These are phyloP conservation scores for Eumeta japonica DNA, from an alignment of 1,140 invertebrate species.

Conservation along the genomic window DNA sequence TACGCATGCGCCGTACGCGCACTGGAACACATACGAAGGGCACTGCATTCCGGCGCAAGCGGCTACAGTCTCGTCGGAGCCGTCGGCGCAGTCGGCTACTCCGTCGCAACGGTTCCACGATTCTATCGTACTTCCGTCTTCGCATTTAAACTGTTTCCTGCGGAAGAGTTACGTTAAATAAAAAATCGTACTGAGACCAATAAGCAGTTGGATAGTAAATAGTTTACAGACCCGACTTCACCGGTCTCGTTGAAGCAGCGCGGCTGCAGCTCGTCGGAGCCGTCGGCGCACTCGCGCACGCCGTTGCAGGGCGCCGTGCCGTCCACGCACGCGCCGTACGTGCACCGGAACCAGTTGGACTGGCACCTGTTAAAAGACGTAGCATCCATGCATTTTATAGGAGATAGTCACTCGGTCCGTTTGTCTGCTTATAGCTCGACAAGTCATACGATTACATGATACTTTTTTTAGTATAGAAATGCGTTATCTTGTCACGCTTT, in stretches of 20 bases:
- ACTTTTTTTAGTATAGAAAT: no score
- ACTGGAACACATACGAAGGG: conserved; percentile 42
- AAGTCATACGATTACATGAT: no score
- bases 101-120: conserved; percentile 64
- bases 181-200: not conserved
- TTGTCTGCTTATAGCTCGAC: no score
- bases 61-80: conserved; percentile 59
- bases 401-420: no score
- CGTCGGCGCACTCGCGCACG: conserved; percentile 27
- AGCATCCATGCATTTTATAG: no score
- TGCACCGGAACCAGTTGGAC: conserved; percentile 48
- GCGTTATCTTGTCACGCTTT: no score
- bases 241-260: conserved; percentile 22
- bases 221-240: conserved; percentile 14
- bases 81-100: conserved; percentile 66
- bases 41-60: conserved; percentile 39
- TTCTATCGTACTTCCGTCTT: conserved; percentile 60
- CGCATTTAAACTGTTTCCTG: conserved; percentile 50
- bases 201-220: no score
- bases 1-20: conserved; percentile 65
- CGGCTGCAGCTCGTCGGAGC: conserved; percentile 30
- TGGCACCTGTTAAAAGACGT: no score
- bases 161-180: no score
- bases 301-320: conserved; percentile 57
- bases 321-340: conserved; percentile 66